Evolutionary conservation across 2,797 vertebrate species (phyloP).

Genomic region (Natrix natrix): DNA sequence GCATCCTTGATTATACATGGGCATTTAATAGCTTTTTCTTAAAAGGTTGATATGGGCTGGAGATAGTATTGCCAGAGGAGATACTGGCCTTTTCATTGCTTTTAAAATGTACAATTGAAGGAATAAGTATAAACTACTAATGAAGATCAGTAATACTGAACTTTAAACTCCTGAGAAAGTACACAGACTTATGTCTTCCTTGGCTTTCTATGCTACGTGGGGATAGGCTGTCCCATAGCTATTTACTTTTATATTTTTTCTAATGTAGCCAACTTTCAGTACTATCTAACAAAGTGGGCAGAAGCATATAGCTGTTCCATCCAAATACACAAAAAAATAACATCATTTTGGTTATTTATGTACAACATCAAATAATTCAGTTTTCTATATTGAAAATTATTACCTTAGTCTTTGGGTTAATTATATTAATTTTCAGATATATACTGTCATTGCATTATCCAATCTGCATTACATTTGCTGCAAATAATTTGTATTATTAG

Average conservation of each 20-base stretch:
- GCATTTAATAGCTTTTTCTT: background rate
- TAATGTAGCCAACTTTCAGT: background rate
- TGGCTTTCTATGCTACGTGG: background rate
- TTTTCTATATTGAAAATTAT: background rate
- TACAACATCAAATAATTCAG: background rate
- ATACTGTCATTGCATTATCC: background rate
- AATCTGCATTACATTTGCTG: background rate
- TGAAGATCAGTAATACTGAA: background rate
- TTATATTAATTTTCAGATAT: background rate
- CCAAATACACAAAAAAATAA: background rate
- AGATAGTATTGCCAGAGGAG: background rate
- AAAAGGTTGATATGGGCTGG: background rate
- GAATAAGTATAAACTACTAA: background rate
- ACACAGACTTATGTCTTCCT: no score
- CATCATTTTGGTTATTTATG: background rate
- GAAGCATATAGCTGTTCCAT: background rate
- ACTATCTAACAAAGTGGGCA: background rate
- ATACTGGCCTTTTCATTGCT: background rate
- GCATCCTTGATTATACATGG: background rate
- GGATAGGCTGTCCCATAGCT: background rate
- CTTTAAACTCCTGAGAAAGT: background rate
- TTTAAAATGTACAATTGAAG: background rate
- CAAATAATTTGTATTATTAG: background rate
- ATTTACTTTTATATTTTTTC: background rate
- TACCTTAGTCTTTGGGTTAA: background rate